Percentiles rank a stretch among this genome's conserved stretches.
Conservation (phyloP, 2,797 vertebrate species). For the Acanthurus tractus region DNA sequence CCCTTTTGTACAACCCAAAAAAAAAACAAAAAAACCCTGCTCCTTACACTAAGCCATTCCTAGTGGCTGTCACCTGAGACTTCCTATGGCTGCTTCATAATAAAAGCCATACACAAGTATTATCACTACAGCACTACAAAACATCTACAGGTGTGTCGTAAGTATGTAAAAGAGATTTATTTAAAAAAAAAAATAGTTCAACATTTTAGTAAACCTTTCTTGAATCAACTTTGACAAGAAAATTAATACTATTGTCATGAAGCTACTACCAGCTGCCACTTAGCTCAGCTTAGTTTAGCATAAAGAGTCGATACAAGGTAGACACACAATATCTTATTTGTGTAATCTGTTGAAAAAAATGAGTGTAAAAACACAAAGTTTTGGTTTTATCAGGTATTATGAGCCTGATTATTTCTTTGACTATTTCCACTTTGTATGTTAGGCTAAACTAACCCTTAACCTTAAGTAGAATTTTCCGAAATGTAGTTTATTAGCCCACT, state of each 20-base stretch:
- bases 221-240: background rate
- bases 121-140: background rate
- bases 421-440: too few species aligned
- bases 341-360: too few species aligned
- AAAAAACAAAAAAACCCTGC: background rate
- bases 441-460: too few species aligned
- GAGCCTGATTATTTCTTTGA: too few species aligned
- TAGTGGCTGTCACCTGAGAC: background rate
- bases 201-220: background rate
- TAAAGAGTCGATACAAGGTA: too few species aligned
- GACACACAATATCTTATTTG: too few species aligned
- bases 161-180: background rate
- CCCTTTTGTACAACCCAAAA: constrained; percentile 6
- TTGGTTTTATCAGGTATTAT: too few species aligned
- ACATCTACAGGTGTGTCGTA: background rate
- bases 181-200: background rate
- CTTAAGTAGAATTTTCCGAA: too few species aligned
- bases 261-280: background rate
- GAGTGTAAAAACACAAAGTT: too few species aligned
- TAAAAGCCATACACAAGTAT: constrained; percentile 27
- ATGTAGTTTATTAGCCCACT: too few species aligned
- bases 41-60: too few species aligned
- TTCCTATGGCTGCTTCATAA: constrained; percentile 50
- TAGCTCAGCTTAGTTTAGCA: too few species aligned
- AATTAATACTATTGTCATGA: background rate